Base-by-base conservation (phyloP, 2,888 invertebrate genomes). In the Operophtera brumata region DNA sequence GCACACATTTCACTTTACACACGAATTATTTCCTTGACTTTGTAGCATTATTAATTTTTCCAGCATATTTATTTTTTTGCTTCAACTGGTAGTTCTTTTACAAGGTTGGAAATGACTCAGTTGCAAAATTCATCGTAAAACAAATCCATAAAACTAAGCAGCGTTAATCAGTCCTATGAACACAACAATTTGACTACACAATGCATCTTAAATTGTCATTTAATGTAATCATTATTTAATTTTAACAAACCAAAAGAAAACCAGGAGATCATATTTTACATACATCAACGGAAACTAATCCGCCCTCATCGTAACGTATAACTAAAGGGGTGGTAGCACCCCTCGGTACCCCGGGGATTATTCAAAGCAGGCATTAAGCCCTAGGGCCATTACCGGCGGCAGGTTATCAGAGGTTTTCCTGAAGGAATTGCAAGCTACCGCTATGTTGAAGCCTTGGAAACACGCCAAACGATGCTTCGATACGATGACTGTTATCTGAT, bases 361-460 rank as follows among this genome's bases (percentile, higher is more conserved):
- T 82, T 81, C 78, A 78, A 78, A 82, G 76, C 75, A 76, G 73
- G 67, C 77, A 77, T 79, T 82, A 82, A 79, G 67, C 74, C 68
- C 69, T 77, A 65, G n/a, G 51, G 59, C 73, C 72, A 75, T 80
- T 82, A 80, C 77, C 75, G 73, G 70, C 72, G 72, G 65, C 65
- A 79, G 73, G 75, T 79, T 82, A 80, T 82, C 78, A 77, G 76
- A 72, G 75, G 73, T 76, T 78, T 77, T 77, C 73, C 75, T 75
- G 66, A 71, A 74, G 69, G 71, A 74, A 75, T 67, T 74, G 71
- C 71, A 78, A 66, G 54, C 59, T 54, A 64, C 67, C 49, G 35
- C 39, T 45, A 40, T 67, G 64, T 66, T 62, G 58, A 65, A 65
- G 64, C 71, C 69, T 78, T 86, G 86, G 82, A 75, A 54, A 53